Evolutionary conservation across 2,113 vertebrate species (phyloP), one percentile per base, ranked within the genome.

Genomic region (Nibea coibor): DNA sequence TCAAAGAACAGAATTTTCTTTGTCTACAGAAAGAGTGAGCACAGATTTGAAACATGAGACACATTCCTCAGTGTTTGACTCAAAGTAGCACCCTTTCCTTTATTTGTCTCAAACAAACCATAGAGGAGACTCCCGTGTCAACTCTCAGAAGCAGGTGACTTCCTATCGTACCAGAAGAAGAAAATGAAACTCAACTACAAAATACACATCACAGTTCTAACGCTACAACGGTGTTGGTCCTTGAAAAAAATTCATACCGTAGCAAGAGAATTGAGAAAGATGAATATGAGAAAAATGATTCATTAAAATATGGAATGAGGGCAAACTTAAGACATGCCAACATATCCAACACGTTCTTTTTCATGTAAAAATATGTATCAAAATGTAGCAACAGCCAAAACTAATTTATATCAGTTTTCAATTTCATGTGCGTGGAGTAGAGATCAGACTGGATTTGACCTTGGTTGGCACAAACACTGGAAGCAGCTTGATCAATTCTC

Each of bases 171-270:
- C 14, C 5, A 48, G 22, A 22, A 53, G 1, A 22, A 56, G 20
- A 17, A 48, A 67, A 67, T 12, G 4, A 1, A 61, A 61, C 47
- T 24, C 1, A 42, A 22, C 2, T 20, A 6, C 43, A 50, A 39
- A 58, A 48, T 51, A 39, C 16, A 31, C 1, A 56, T 31, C 2
- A 2, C 42, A 66, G 22, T 51, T 64, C 4, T 59, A 50, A 75
- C 16, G 20, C 54, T 68, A 56, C 43, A 43, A 26, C 24, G 16
- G 24, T 54, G 43, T 67, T 79, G 72, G 66, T 76, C 54, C 51
- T 56, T 50, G 9, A 14, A 64, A 75, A 75, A 63, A 17, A 64
- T 64, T 1, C n/a, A 71, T 8, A 6, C 16, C 11, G 11, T 10
- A 39, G 15, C 24, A 66, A 72, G n/a, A 14, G n/a, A 43, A 12